A percentile compares a stretch with the other conserved stretches of the same genome.
Conservation (phyloP, 1,140 invertebrate genomes). For the Drosophila funebris region DNA sequence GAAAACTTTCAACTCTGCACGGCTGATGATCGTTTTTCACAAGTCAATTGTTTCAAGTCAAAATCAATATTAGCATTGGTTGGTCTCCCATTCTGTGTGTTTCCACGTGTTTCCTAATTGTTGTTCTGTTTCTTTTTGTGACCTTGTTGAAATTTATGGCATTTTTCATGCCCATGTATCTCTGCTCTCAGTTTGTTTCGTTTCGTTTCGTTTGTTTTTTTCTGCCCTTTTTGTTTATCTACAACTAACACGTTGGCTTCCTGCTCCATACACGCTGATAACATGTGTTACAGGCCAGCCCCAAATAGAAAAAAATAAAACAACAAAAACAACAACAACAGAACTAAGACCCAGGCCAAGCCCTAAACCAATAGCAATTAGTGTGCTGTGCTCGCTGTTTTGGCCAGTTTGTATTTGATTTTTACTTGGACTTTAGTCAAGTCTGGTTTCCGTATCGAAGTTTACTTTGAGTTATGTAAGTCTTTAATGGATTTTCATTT, state of each 20-base stretch:
- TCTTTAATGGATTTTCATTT: slow-evolving; percentile 14
- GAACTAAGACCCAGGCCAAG: not conserved
- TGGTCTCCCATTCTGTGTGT: slow-evolving; percentile 16
- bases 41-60: slow-evolving; percentile 43
- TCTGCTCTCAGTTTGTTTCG: slow-evolving; percentile 2
- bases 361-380: slow-evolving; percentile 41
- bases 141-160: slow-evolving; percentile 78
- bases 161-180: slow-evolving; percentile 46
- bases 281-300: slow-evolving; percentile 49
- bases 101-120: slow-evolving; percentile 61
- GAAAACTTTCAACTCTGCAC: slow-evolving; percentile 31
- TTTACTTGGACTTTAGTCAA: slow-evolving; percentile 26
- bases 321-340: too few relatives aligned
- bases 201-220: slow-evolving; percentile 8
- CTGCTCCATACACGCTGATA: slow-evolving; percentile 39
- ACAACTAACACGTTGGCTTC: slow-evolving; percentile 53
- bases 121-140: slow-evolving; percentile 57
- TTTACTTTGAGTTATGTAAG: slow-evolving; percentile 28
- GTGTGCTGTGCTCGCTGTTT: slow-evolving; percentile 31
- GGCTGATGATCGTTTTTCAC: slow-evolving; percentile 17
- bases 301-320: not conserved
- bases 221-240: slow-evolving; percentile 64
- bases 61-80: slow-evolving; percentile 65
- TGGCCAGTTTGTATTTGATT: slow-evolving; percentile 23
- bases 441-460: slow-evolving; percentile 30